Conservation (phyloP, 2,888 invertebrate species). For the Blastobasis adustella region DNA sequence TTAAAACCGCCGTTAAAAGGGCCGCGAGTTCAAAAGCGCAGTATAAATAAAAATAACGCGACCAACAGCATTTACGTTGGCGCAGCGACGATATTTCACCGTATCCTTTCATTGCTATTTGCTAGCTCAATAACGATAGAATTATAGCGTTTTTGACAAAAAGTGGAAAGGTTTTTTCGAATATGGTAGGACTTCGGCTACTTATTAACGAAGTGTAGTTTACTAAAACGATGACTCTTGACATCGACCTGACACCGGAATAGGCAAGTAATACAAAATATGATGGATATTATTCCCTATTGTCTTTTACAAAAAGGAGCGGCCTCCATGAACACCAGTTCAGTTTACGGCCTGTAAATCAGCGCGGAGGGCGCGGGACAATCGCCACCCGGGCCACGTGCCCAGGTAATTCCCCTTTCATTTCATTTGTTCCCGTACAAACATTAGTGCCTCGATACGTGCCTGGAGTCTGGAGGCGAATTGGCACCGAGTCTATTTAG, state of each 20-base stretch:
- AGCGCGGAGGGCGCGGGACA: slow-evolving; percentile 27
- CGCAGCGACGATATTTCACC: slow-evolving; percentile 51
- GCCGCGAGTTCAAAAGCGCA: slow-evolving; percentile 58
- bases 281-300: no score
- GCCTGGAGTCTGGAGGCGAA: slow-evolving; percentile 13
- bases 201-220: no score
- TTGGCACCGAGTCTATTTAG: slow-evolving; percentile 12
- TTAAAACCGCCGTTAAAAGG: slow-evolving; percentile 68
- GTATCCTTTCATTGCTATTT: slow-evolving; percentile 46
- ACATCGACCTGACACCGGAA: no score
- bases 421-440: slow-evolving; percentile 34
- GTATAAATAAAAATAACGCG: slow-evolving; percentile 55
- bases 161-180: no score
- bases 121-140: neutral
- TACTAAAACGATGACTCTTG: no score
- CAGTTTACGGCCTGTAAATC: no score
- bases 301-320: no score
- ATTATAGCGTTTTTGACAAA: neutral
- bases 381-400: slow-evolving; percentile 43
- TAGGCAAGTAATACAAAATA: no score
- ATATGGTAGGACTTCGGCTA: no score
- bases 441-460: slow-evolving; percentile 32
- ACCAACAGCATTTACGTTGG: slow-evolving; percentile 49
- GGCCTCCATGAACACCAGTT: no score
- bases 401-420: slow-evolving; percentile 35